Percentiles rank a stretch among this genome's conserved stretches.
Evolutionary conservation across 1,140 invertebrate genomes (phyloP).

Genomic region (Condylostylus longicornis): DNA sequence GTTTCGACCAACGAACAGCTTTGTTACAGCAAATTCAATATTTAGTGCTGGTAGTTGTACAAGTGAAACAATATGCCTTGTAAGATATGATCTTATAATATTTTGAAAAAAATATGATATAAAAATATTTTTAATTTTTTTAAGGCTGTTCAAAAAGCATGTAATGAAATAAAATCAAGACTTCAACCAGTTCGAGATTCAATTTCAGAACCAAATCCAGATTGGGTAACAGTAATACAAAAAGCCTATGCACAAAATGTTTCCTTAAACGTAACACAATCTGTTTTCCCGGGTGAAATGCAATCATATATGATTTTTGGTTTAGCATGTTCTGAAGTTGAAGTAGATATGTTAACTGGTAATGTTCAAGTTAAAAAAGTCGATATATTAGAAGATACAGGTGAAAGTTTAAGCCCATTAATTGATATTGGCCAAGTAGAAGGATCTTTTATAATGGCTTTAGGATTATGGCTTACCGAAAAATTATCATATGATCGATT

Average conservation of each 20-base stretch:
- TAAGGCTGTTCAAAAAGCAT: conserved; percentile 51
- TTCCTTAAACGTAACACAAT: conserved; percentile 46
- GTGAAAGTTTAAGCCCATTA: conserved; percentile 53
- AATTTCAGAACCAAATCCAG: conserved; percentile 40
- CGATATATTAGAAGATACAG: conserved; percentile 61
- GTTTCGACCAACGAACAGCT: conserved; percentile 49
- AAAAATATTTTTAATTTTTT: conserved; percentile 3
- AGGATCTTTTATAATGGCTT: conserved; percentile 71
- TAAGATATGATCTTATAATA: too few species aligned
- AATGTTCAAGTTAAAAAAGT: conserved; percentile 43
- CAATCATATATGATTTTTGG: conserved; percentile 42
- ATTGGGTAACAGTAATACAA: conserved; percentile 50
- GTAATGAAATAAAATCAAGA: conserved; percentile 44
- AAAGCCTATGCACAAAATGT: conserved; percentile 40
- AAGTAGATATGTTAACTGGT: conserved; percentile 58
- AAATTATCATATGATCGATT: conserved; percentile 45
- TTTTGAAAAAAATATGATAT: background rate
- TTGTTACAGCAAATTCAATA: conserved; percentile 48
- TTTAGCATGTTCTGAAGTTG: conserved; percentile 45
- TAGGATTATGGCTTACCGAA: conserved; percentile 65
- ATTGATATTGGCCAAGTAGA: conserved; percentile 68
- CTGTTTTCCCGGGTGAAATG: conserved; percentile 31
- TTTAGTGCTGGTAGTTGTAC: conserved; percentile 55
- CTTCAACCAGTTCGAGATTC: conserved; percentile 45
- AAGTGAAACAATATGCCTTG: conserved; percentile 51